Evolutionary conservation across 92 coral and sea anemone genomes (phyloP), one percentile per base, ranked within the genome.

Genomic region (Palythoa caribaeorum): DNA sequence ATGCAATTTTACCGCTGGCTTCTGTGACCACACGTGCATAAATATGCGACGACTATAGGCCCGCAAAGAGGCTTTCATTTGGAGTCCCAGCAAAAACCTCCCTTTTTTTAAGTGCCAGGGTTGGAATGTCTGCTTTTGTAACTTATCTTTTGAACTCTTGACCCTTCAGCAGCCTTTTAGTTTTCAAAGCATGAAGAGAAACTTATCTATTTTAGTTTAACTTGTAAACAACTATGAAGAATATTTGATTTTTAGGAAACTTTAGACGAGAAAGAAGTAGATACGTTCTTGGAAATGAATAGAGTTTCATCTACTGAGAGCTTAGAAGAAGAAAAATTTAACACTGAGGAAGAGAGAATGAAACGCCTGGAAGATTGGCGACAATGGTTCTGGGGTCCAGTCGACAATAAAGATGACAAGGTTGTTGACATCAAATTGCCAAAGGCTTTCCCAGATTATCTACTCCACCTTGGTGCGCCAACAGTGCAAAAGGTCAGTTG

Each of bases 221-320:
- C 28, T 28, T 28, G 28, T 28, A 28, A 44, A 8, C 50, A 44
- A 44, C 50, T 4, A 44, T 5, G 6, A 8, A 44, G 50, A 5
- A 5, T 44, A 5, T 44, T 4, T 44, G 5, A 8, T 40, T 40
- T 47, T 11, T 12, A 81, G 86, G 86, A n/a, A 44, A 19, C 13
- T 21, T 40, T 73, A 16, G 76, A 90, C 36, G 88, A 86, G 48
- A 72, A 15, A 44, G 93, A 92, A 14, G 89, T 94, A 13, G 95
- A 95, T 15, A 85, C 80, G 1, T 94, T 92, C 76, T 89, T 95
- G 94, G 98, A 94, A 28, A 80, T 84, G 15, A 92, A 89, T 17
- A 85, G 92, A 62, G 89, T 94, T 6, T 94, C 91, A 0, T 95
- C 99, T 9, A 70, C 95, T 13, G 98, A 94, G 73, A 97, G 98